Conservation (phyloP, 2,113 vertebrate genomes). For the Anarhynchus alexandrinus region DNA sequence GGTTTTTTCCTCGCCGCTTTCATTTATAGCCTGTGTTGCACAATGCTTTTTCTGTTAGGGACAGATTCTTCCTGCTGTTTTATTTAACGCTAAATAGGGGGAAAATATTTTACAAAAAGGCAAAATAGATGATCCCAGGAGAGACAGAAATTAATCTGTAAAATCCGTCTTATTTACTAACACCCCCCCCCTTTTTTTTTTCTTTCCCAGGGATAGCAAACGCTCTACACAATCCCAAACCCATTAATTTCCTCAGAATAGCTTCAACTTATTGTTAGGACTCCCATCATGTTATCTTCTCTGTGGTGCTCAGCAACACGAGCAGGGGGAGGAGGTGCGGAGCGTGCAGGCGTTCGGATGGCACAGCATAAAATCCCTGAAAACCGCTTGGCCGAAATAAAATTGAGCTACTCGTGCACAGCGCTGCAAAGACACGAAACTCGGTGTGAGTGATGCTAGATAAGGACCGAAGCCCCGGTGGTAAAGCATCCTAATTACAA, state of each 20-base stretch:
- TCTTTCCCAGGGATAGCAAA: neutral
- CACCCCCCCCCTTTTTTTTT: neutral
- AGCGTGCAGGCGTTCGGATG: neutral
- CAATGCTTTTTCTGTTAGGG: neutral
- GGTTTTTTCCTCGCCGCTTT: neutral
- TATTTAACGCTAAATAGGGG: neutral
- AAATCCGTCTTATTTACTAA: neutral
- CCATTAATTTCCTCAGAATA: neutral
- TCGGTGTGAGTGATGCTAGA: slow-evolving; percentile 21
- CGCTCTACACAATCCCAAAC: neutral
- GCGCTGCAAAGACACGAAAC: slow-evolving; percentile 7
- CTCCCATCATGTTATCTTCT: neutral
- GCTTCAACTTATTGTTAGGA: neutral
- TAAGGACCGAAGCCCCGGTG: slow-evolving; percentile 26
- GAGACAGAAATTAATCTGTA: neutral
- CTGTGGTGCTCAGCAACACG: neutral
- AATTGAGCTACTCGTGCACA: slow-evolving; percentile 24
- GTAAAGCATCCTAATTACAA: slow-evolving; percentile 45
- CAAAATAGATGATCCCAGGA: neutral
- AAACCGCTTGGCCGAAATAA: slow-evolving; percentile 40
- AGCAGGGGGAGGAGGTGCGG: neutral
- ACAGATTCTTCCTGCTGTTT: neutral
- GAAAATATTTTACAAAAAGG: neutral
- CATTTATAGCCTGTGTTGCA: neutral
- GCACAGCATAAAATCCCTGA: slow-evolving; percentile 35